Conservation (phyloP, 2,888 invertebrate genomes). For the Koerneria pararmatus region DNA sequence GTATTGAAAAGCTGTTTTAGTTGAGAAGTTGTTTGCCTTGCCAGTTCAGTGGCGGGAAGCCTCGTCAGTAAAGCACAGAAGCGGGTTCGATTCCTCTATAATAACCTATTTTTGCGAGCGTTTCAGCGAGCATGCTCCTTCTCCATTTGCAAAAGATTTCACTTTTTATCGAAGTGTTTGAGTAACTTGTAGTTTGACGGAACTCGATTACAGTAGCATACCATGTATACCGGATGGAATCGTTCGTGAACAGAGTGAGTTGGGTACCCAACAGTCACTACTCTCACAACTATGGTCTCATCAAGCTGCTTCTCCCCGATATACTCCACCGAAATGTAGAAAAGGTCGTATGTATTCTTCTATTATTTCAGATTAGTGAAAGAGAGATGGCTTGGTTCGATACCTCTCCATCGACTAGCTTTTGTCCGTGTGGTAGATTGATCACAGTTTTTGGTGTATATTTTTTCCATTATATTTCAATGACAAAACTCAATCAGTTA, state of each 20-base stretch:
- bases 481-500: too few species aligned
- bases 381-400: neutral
- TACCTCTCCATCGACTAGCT: neutral
- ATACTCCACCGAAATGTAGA: constrained; percentile 23
- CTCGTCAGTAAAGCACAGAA: too few species aligned
- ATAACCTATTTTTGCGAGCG: too few species aligned
- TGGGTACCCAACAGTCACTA: constrained; percentile 42
- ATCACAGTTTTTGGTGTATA: neutral
- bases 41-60: too few species aligned
- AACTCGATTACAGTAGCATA: constrained; percentile 13
- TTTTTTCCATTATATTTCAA: neutral
- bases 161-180: too few species aligned
- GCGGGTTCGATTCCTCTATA: too few species aligned
- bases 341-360: neutral
- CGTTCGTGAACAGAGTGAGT: constrained; percentile 25
- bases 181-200: too few species aligned
- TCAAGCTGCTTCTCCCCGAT: constrained; percentile 34
- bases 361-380: neutral
- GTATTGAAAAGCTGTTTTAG: too few species aligned
- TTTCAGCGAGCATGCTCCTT: too few species aligned
- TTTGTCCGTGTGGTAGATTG: neutral
- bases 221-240: constrained; percentile 25
- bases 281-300: constrained; percentile 31
- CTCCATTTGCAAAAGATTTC: too few species aligned
- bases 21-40: too few species aligned